Percentiles rank a stretch among this genome's conserved stretches.
Evolutionary conservation across 2,888 invertebrate genomes (phyloP).

Genomic region (Pyrochroa serraticornis): DNA sequence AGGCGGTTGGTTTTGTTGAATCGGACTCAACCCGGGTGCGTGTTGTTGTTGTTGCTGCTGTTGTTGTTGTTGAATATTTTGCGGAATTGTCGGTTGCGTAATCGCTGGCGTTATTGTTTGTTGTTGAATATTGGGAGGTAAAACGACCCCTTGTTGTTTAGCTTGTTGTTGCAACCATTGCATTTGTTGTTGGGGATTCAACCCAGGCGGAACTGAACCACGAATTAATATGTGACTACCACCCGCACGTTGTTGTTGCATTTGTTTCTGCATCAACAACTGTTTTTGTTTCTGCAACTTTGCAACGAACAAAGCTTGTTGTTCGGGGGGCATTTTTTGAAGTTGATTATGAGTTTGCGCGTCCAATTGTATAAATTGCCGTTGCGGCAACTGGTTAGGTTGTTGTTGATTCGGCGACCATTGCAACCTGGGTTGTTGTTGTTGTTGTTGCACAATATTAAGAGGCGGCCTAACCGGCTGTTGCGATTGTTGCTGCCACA

Average conservation of each 20-base stretch:
- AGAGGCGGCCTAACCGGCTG: conserved; percentile 28
- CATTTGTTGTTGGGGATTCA: conserved; percentile 57
- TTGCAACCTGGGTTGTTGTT: conserved; percentile 43
- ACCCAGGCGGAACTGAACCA: conserved; percentile 53
- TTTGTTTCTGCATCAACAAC: conserved; percentile 62
- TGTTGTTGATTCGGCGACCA: conserved; percentile 47
- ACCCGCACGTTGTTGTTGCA: conserved; percentile 60
- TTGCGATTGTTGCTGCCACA: conserved; percentile 34
- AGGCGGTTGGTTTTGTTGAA: conserved; percentile 42
- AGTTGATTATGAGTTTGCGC: conserved; percentile 83
- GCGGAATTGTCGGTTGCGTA: conserved; percentile 24
- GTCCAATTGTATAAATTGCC: conserved; percentile 81
- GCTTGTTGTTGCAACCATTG: conserved; percentile 58
- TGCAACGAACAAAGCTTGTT: conserved; percentile 79
- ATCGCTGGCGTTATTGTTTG: conserved; percentile 43
- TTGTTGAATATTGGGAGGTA: conserved; percentile 54
- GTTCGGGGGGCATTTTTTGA: conserved; percentile 80
- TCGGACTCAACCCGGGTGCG: conserved; percentile 53
- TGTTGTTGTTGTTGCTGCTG: conserved; percentile 29
- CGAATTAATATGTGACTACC: conserved; percentile 54
- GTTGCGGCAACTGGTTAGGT: conserved; percentile 55
- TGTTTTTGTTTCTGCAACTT: conserved; percentile 72
- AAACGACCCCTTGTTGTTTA: conserved; percentile 54
- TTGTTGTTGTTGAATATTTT: conserved; percentile 23
- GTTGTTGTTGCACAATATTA: conserved; percentile 37